Base-by-base conservation (phyloP, 2,113 vertebrate species). In the Hyperoodon ampullatus region DNA sequence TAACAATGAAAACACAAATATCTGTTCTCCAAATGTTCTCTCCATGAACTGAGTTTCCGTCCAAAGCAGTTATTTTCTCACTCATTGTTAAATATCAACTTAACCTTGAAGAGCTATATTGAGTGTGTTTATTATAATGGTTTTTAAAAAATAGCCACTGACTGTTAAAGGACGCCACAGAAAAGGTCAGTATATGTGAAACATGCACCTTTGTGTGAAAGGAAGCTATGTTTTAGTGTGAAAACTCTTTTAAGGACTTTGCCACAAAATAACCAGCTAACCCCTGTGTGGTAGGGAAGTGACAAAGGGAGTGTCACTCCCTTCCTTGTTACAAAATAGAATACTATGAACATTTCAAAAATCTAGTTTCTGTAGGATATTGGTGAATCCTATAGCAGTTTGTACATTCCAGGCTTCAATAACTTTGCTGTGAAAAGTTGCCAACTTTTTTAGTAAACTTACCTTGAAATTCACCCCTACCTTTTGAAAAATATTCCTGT, bases 1-100 rank as follows among this genome's bases (percentile, higher is more conserved):
- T 58, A 96, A 89, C 70, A 77, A 47, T 58, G 92, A 82, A 88
- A 94, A 82, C 35, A 68, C 26, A 14, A 53, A 35, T 75, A 81
- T 78, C 44, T 13, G 6, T 87, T 93, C 78, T 93, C 81, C 44
- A 74, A 86, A 86, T 80, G 65, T 80, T 66, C 72, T 72, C 35
- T 80, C 44, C 13, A 4, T 58, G 44, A 65, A 65, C 72, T 28
- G n/a, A 39, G 24, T 81, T 75, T 91, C 58, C 47, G 60, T 42
- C 26, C 33, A 30, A 77, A 75, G 68, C 28, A 61, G 28, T 77
- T 55, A 92, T 39, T 84, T 71, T 92, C n/a, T 88, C 88, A 75
- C 28, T 88, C 63, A 80, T 55, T 78, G 44, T 66, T 86, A 89
- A 94, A 65, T 81, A 61, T 47, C n/a, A 88, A 3, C 4, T 92